Percentiles rank a stretch among this genome's conserved stretches.
These are phyloP conservation scores for Venustaconcha ellipsiformis DNA, from an alignment of 1,140 invertebrate species.

Conservation along the genomic window DNA sequence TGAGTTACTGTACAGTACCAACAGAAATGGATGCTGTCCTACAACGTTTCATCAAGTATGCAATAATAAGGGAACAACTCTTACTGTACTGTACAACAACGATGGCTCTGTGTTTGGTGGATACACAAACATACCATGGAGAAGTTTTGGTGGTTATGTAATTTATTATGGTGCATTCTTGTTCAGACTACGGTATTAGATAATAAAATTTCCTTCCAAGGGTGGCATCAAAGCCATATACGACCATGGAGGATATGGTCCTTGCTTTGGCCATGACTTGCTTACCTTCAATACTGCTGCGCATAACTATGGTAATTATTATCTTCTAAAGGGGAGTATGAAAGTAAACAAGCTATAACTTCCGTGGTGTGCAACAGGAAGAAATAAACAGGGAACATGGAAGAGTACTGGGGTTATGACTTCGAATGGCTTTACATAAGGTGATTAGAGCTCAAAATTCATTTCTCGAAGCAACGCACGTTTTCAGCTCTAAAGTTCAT, in stretches of 20 bases:
- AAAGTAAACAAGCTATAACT: too few species aligned
- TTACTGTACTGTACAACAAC: slow-evolving; percentile 37
- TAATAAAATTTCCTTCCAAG: slow-evolving; percentile 15
- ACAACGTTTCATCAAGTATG: slow-evolving; percentile 38
- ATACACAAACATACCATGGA: slow-evolving; percentile 30
- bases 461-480: too few species aligned
- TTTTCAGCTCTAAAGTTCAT: too few species aligned
- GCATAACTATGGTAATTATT: background rate
- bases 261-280: slow-evolving; percentile 28
- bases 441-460: too few species aligned
- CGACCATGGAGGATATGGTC: background rate
- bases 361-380: too few species aligned
- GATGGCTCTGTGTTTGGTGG: slow-evolving; percentile 38
- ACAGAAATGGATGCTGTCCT: slow-evolving; percentile 24
- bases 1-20: slow-evolving; percentile 31
- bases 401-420: too few species aligned
- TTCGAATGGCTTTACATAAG: too few species aligned
- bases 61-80: slow-evolving; percentile 37
- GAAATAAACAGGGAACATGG: too few species aligned
- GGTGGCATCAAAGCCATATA: slow-evolving; percentile 4
- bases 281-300: slow-evolving; percentile 6
- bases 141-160: background rate
- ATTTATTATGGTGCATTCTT: slow-evolving; percentile 26
- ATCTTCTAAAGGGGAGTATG: slow-evolving; percentile 8
- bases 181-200: slow-evolving; percentile 17